Percentiles rank a stretch among this genome's conserved stretches.
These are phyloP conservation scores for Gymnocephalus cernua DNA, from an alignment of 2,113 vertebrate genomes.

Conservation along the genomic window DNA sequence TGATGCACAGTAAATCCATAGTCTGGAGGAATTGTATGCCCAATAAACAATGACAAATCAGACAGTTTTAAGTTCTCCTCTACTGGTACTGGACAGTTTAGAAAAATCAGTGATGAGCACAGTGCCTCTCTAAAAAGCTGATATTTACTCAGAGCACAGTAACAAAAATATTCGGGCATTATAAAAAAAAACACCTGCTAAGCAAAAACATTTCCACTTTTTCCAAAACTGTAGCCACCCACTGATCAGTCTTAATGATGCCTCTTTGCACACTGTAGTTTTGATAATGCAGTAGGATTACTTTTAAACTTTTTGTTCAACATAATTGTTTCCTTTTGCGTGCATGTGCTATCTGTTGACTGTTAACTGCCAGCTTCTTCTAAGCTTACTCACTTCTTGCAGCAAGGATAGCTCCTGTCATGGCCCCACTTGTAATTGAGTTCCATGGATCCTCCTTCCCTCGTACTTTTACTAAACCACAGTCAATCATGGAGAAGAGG, in stretches of 20 bases:
- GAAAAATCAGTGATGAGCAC: too few species aligned
- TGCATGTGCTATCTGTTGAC: background rate
- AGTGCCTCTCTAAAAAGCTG: background rate
- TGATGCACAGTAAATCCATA: too few species aligned
- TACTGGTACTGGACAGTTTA: too few species aligned
- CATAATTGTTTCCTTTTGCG: background rate
- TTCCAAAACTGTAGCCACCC: background rate
- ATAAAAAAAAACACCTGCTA: background rate
- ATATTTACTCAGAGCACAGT: too few species aligned
- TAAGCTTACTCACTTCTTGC: constrained; percentile 91
- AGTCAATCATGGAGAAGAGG: constrained; percentile 98
- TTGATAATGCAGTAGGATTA: background rate
- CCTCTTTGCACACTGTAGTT: background rate
- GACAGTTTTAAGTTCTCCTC: too few species aligned
- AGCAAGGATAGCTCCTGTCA: constrained; percentile 96
- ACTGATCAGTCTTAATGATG: background rate
- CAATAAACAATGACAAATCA: too few species aligned
- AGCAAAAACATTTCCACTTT: background rate
- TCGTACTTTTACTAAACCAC: constrained; percentile 93
- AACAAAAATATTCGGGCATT: too few species aligned
- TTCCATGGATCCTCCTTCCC: constrained; percentile 99
- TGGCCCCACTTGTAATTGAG: constrained; percentile 95
- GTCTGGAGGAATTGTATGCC: too few species aligned
- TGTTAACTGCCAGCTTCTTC: background rate
- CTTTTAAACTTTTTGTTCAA: background rate